These are phyloP conservation scores for Pangasius mekongensis DNA, from an alignment of 2,797 vertebrate species.

Conservation along the genomic window DNA sequence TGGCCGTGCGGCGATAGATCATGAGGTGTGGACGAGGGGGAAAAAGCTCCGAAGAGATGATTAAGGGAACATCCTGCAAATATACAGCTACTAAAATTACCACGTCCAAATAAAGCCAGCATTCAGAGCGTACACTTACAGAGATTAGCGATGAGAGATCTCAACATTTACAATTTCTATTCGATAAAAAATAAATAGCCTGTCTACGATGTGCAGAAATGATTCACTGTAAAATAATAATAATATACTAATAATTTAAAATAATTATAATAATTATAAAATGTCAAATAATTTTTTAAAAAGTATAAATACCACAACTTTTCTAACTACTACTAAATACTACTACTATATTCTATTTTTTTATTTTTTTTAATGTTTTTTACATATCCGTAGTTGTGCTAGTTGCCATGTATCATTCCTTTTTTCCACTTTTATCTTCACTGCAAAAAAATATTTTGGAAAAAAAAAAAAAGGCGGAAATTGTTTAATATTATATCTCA, in stretches of 20 bases:
- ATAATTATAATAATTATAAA: neutral
- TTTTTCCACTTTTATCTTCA: too few relatives aligned
- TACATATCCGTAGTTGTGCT: neutral
- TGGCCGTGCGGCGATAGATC: neutral
- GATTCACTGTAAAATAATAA: neutral
- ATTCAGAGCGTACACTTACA: neutral
- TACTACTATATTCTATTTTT: neutral
- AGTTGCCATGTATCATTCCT: too few relatives aligned
- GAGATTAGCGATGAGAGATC: too few relatives aligned
- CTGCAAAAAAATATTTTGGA: too few relatives aligned
- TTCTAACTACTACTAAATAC: neutral
- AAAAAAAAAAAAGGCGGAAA: neutral
- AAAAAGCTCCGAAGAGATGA: conserved; percentile 11
- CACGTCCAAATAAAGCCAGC: neutral
- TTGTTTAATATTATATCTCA: neutral
- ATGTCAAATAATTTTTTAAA: neutral
- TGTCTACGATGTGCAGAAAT: neutral
- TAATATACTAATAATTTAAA: neutral
- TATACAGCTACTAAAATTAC: neutral
- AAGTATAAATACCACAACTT: neutral
- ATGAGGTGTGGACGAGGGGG: conserved; percentile 7
- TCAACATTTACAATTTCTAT: too few relatives aligned
- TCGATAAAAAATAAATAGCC: neutral
- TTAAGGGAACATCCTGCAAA: neutral
- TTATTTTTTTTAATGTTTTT: too few relatives aligned